These are phyloP conservation scores for Oreochromis tanganicae DNA, from an alignment of 2,113 vertebrate genomes.

Conservation along the genomic window DNA sequence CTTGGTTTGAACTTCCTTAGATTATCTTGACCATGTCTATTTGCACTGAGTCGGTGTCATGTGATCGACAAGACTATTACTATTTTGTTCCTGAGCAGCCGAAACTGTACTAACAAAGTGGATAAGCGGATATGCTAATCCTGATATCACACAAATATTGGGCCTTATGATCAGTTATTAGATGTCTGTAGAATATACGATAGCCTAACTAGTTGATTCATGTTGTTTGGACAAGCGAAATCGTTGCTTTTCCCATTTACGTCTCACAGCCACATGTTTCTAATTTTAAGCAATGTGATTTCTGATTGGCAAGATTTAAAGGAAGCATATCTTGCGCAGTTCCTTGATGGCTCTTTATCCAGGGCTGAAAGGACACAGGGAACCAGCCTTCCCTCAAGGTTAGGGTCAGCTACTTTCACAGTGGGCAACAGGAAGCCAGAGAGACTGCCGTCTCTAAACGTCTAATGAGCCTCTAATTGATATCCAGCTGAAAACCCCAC, in stretches of 20 bases:
- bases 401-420: constrained; percentile 40
- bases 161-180: neutral
- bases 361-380: neutral
- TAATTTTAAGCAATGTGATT: neutral
- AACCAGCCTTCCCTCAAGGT: constrained; percentile 9
- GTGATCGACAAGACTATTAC: neutral
- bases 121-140: neutral
- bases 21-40: neutral
- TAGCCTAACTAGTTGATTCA: neutral
- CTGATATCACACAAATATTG: neutral
- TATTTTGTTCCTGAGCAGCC: neutral
- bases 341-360: neutral
- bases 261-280: neutral
- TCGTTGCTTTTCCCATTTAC: neutral
- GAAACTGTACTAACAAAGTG: neutral
- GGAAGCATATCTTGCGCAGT: neutral
- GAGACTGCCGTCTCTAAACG: constrained; percentile 24
- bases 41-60: fast-evolving
- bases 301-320: neutral
- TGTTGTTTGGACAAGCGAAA: neutral
- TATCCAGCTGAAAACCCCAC: constrained; percentile 59
- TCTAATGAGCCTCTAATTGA: constrained; percentile 70
- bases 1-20: neutral
- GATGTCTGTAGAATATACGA: neutral
- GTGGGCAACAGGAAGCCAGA: constrained; percentile 42